Evolutionary conservation across 2,888 invertebrate species (phyloP).

Genomic region (Biston stratarius): DNA sequence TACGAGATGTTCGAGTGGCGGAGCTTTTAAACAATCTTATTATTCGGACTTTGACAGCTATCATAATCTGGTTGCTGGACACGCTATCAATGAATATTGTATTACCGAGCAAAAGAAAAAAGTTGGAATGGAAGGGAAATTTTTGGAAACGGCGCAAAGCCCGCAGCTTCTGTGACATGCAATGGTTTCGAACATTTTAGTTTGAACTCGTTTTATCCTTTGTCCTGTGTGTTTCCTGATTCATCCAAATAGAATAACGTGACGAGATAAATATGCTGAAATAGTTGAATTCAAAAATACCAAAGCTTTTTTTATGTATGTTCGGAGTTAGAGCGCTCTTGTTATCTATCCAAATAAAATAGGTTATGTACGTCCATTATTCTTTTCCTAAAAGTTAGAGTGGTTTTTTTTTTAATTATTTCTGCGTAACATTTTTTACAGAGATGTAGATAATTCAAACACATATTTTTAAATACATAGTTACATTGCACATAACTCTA

Average conservation of each 20-base stretch:
- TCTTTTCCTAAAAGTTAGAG: too few species aligned
- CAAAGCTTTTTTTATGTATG: constrained; percentile 42
- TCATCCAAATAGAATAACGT: constrained; percentile 61
- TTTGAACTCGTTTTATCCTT: constrained; percentile 56
- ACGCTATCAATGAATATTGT: constrained; percentile 68
- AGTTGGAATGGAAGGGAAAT: constrained; percentile 55
- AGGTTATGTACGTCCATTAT: neutral
- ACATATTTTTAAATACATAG: too few species aligned
- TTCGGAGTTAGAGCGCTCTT: constrained; percentile 37
- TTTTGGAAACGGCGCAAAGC: constrained; percentile 46
- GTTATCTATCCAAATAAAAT: neutral
- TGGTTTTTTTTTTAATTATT: too few species aligned
- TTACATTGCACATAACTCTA: too few species aligned
- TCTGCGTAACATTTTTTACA: too few species aligned
- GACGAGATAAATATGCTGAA: constrained; percentile 60
- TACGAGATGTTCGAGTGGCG: neutral
- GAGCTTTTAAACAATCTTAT: neutral
- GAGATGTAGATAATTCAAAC: too few species aligned
- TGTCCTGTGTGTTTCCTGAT: constrained; percentile 58
- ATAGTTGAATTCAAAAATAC: constrained; percentile 51
- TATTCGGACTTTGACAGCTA: neutral
- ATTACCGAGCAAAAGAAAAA: constrained; percentile 59
- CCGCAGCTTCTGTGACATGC: constrained; percentile 53
- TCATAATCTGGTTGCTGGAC: constrained; percentile 47
- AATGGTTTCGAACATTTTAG: constrained; percentile 57